These are phyloP conservation scores for Anarhynchus alexandrinus DNA, from an alignment of 2,113 vertebrate genomes.

Conservation along the genomic window DNA sequence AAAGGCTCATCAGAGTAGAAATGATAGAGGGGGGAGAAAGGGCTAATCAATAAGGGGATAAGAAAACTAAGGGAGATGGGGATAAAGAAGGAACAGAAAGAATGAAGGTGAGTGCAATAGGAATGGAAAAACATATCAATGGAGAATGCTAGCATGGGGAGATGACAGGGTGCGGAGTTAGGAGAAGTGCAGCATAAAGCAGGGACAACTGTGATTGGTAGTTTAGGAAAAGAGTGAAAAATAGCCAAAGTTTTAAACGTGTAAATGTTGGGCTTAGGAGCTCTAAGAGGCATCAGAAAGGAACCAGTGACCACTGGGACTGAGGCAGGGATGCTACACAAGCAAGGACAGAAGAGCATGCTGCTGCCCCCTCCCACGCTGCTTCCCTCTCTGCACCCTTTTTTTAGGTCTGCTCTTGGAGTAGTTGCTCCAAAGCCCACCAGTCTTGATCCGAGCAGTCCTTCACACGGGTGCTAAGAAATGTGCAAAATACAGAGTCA, in stretches of 20 bases:
- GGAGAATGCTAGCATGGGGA: not conserved
- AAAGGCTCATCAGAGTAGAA: not conserved
- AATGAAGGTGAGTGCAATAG: not conserved
- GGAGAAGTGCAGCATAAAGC: not conserved
- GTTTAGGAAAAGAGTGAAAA: not conserved
- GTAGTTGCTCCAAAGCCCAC: not conserved
- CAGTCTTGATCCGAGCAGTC: not conserved
- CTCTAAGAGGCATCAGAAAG: not conserved
- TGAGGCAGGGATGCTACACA: not conserved
- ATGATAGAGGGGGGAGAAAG: not conserved
- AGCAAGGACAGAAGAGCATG: not conserved
- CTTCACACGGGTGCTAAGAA: not conserved
- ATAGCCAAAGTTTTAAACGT: not conserved
- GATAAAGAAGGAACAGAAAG: not conserved
- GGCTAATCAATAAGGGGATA: not conserved
- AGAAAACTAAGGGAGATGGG: not conserved
- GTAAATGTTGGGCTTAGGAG: not conserved
- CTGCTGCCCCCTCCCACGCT: rapidly evolving
- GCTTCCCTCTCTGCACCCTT: not conserved
- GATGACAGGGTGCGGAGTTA: not conserved
- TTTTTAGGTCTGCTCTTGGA: not conserved
- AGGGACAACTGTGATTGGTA: not conserved
- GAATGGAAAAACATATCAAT: not conserved
- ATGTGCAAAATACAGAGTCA: not conserved
- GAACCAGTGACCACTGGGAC: not conserved